These are phyloP conservation scores for Sebastes taczanowskii DNA, from an alignment of 2,797 vertebrate genomes.

Conservation along the genomic window DNA sequence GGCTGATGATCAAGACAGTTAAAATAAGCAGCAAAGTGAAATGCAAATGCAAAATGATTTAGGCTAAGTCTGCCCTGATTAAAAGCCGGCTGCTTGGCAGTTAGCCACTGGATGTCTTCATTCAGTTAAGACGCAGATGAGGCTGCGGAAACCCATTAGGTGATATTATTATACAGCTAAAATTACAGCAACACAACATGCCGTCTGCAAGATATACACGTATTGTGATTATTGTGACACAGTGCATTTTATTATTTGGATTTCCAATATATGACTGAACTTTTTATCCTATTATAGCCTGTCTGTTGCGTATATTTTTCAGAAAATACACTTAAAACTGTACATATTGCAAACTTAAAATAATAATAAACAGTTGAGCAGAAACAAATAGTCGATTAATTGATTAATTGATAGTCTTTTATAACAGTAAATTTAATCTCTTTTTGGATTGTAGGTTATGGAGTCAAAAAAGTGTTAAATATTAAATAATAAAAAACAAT, in stretches of 20 bases:
- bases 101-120: conserved; percentile 57
- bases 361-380: too few species aligned
- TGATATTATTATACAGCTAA: conserved; percentile 39
- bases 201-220: conserved; percentile 1
- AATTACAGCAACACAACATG: conserved; percentile 21
- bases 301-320: background rate
- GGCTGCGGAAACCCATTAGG: conserved; percentile 46
- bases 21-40: conserved; percentile 58
- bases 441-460: too few species aligned
- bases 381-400: too few species aligned
- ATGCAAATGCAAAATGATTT: conserved; percentile 68
- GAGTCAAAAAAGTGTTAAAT: background rate
- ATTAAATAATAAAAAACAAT: background rate
- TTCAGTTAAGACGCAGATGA: conserved; percentile 48
- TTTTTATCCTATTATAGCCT: background rate
- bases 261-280: background rate
- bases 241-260: background rate
- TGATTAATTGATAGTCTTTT: too few species aligned
- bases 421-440: too few species aligned
- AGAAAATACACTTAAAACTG: background rate
- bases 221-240: background rate
- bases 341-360: too few species aligned
- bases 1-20: conserved; percentile 48
- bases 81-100: conserved; percentile 69
- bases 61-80: conserved; percentile 65